Evolutionary conservation across 1,140 invertebrate genomes (phyloP), one percentile per base, ranked within the genome.

Genomic region (Ceratosolen solmsi): DNA sequence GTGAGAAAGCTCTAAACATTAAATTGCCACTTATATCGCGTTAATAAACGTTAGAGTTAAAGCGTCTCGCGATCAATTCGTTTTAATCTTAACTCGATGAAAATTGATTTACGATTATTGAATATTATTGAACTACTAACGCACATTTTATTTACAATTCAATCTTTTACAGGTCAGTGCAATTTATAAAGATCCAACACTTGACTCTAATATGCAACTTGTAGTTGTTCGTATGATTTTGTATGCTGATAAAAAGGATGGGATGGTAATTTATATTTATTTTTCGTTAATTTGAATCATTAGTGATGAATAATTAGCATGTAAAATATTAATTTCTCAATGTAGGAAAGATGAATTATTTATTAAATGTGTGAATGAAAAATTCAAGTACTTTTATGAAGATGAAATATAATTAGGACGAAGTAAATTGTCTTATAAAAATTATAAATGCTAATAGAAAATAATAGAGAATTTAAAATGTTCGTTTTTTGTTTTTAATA

Each of bases 171-270:
- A 95, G 94, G 94, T 95, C 63, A 95, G 93, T 88, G 93, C 94
- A 46, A 94, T 95, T 84, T 95, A 95, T 89, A 94, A 94, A 86
- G 95, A 95, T 87, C 92, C 94, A 9, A 94, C 94, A 0, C 89
- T 96, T 71, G 93, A 93, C 77, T 93, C 94, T 0, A 94, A 95
- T 86, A 92, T 95, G 85, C 93, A 94, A 82, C 89, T 96, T 2
- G 93, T 95, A 27, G 92, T 95, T 60, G 92, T 93, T 20, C 92
- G 94, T 84, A 90, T 96, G 85, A 93, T 94, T 74, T 90, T 95
- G 73, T 94, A 94, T 84, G 92, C 94, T 58, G 92, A 94, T 25
- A 90, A 92, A 84, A 93, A 93, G 82, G 93, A 94, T 85, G 89
- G 93, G 36, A 87, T 90, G 89, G 91, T 91, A 87, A 86, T 72